Evolutionary conservation across 37 sponge, comb jelly and placozoan species (phyloP).

Genomic region (Chondrilla cf. caribensis): DNA sequence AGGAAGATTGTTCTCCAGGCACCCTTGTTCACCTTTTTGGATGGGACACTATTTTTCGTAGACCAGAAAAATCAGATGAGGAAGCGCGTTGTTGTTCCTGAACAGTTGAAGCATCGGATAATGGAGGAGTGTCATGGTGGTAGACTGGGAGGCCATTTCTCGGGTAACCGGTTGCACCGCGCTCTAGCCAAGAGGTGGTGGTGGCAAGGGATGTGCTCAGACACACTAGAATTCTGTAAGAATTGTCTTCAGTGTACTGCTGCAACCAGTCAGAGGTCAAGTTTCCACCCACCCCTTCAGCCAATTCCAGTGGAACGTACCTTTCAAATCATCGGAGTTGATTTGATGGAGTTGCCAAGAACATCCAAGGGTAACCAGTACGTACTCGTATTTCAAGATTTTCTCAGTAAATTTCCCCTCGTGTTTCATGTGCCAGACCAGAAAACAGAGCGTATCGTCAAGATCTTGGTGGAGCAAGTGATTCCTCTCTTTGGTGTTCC

Average conservation of each 20-base stretch:
- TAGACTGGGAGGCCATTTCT: slow-evolving; percentile 46
- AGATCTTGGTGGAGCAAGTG: background rate
- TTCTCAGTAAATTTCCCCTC: slow-evolving; percentile 24
- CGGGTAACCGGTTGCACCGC: slow-evolving; percentile 35
- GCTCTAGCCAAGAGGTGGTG: slow-evolving; percentile 29
- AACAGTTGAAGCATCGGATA: slow-evolving; percentile 24
- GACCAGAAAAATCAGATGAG: slow-evolving; percentile 12
- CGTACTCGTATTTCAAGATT: slow-evolving; percentile 33
- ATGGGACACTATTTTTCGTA: slow-evolving; percentile 37
- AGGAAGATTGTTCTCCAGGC: slow-evolving; percentile 15
- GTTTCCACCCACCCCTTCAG: slow-evolving; percentile 18
- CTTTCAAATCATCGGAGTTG: slow-evolving; percentile 37
- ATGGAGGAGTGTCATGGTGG: slow-evolving; percentile 47
- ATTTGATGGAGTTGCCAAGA: slow-evolving; percentile 27
- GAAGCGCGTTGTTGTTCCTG: slow-evolving; percentile 47
- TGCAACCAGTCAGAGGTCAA: background rate
- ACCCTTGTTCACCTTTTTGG: slow-evolving; percentile 9
- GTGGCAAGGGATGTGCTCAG: slow-evolving; percentile 25
- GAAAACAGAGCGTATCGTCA: background rate
- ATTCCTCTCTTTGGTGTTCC: slow-evolving; percentile 34
- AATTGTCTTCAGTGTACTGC: slow-evolving; percentile 27
- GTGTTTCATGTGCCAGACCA: slow-evolving; percentile 30
- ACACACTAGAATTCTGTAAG: background rate
- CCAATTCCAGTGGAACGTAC: slow-evolving; percentile 14
- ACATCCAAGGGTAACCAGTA: slow-evolving; percentile 9